Evolutionary conservation across 2,888 invertebrate species (phyloP).

Genomic region (Willowsia nigromaculata): DNA sequence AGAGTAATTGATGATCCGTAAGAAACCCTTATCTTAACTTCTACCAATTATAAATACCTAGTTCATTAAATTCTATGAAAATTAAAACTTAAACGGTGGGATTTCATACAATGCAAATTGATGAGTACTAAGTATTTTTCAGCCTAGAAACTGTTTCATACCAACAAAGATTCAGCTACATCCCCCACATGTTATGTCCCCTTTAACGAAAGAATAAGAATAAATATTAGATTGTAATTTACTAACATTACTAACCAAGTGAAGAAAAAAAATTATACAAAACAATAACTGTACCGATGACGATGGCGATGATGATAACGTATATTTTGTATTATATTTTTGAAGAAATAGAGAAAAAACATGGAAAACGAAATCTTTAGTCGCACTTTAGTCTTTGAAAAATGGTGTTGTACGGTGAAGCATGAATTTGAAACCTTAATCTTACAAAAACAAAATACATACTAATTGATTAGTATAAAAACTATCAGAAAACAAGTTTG

Average conservation of each 20-base stretch:
- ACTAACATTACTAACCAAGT: constrained; percentile 47
- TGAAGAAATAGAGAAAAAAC: constrained; percentile 60
- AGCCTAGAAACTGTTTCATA: not conserved
- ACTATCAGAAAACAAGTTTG: not conserved
- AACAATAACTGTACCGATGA: constrained; percentile 65
- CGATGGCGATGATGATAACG: constrained; percentile 36
- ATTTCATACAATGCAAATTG: too few relatives aligned
- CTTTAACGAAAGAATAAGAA: not conserved
- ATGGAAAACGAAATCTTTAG: constrained; percentile 58
- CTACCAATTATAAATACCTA: too few relatives aligned
- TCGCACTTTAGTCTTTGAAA: constrained; percentile 60
- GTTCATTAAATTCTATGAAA: too few relatives aligned
- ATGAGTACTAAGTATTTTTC: too few relatives aligned
- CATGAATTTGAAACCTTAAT: constrained; percentile 23
- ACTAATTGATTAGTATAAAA: not conserved
- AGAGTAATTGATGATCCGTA: not conserved
- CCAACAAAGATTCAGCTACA: not conserved
- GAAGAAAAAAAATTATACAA: constrained; percentile 46
- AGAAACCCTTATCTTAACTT: not conserved
- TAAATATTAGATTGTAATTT: constrained; percentile 2
- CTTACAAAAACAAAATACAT: not conserved
- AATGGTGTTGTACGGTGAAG: not conserved
- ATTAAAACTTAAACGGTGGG: too few relatives aligned
- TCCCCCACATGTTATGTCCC: not conserved
- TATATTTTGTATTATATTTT: constrained; percentile 72